A percentile compares a stretch with the other conserved stretches of the same genome.
Conservation (phyloP, 92 coral and sea anemone genomes). For the Pocillopora grandis region DNA sequence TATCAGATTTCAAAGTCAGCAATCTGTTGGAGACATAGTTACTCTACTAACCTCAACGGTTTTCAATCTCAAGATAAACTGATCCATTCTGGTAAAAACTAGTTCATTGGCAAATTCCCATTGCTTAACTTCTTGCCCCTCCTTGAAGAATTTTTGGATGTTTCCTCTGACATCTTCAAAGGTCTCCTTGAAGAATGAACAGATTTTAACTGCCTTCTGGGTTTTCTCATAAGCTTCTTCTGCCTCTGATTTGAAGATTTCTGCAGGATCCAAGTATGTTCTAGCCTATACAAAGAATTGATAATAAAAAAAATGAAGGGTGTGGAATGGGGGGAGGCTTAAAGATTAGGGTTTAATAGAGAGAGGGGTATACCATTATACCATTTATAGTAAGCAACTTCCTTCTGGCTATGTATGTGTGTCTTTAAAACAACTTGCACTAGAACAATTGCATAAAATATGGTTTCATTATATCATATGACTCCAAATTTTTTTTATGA, state of each 20-base stretch:
- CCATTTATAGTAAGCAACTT: too few species aligned
- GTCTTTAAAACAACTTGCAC: too few species aligned
- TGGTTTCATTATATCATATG: too few species aligned
- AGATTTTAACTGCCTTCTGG: slow-evolving; percentile 74
- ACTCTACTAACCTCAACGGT: slow-evolving; percentile 78
- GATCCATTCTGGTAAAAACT: slow-evolving; percentile 92
- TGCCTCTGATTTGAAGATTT: slow-evolving; percentile 94
- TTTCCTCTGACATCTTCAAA: slow-evolving; percentile 85
- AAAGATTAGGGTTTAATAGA: too few species aligned
- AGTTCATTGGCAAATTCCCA: slow-evolving; percentile 98
- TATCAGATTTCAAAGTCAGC: too few species aligned
- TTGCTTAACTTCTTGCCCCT: slow-evolving; percentile 80
- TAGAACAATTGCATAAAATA: too few species aligned
- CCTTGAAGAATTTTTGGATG: slow-evolving; percentile 86
- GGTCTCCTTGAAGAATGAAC: slow-evolving; percentile 76
- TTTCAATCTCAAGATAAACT: slow-evolving; percentile 83
- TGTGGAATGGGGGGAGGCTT: too few species aligned
- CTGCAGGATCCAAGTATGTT: slow-evolving; percentile 90
- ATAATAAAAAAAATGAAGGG: background rate
- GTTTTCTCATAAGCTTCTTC: slow-evolving; percentile 95
- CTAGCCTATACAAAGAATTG: slow-evolving; percentile 67
- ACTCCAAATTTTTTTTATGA: too few species aligned
- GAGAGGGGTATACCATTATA: too few species aligned
- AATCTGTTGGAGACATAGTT: background rate
- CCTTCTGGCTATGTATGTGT: too few species aligned